phyloP scores from a whole-genome alignment of 2,888 invertebrate species.

The Pristionchus fissidentatus region DNA sequence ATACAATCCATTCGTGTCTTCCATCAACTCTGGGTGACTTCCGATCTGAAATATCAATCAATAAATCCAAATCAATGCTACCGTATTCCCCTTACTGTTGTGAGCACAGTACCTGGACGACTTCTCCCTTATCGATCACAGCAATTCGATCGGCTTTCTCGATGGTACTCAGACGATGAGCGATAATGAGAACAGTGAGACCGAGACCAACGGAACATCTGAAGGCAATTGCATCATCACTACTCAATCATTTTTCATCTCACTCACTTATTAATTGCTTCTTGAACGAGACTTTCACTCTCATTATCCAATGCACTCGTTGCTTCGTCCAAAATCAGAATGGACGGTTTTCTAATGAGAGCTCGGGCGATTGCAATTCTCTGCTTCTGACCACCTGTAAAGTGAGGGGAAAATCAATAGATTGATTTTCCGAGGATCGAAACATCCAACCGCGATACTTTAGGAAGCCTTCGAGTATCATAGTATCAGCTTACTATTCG shows the following conservation, averaged over 20 bases:
- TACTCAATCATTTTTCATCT: neutral
- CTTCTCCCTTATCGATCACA: slow-evolving; percentile 72
- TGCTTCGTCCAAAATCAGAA: slow-evolving; percentile 70
- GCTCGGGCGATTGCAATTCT: slow-evolving; percentile 71
- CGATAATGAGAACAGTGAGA: slow-evolving; percentile 78
- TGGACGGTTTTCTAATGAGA: slow-evolving; percentile 64
- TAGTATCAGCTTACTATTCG: too few relatives aligned
- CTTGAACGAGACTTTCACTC: slow-evolving; percentile 65
- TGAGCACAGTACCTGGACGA: slow-evolving; percentile 69
- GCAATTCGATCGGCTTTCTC: slow-evolving; percentile 77
- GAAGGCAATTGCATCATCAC: neutral
- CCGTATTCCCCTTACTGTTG: too few relatives aligned
- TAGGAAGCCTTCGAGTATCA: too few relatives aligned
- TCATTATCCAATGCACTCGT: slow-evolving; percentile 68
- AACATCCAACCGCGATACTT: too few relatives aligned
- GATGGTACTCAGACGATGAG: slow-evolving; percentile 78
- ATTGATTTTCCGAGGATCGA: too few relatives aligned
- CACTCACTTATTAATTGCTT: slow-evolving; percentile 60
- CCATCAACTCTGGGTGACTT: slow-evolving; percentile 68
- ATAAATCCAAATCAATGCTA: too few relatives aligned
- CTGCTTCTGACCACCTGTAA: slow-evolving; percentile 66
- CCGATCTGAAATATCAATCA: slow-evolving; percentile 68
- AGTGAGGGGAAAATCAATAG: too few relatives aligned
- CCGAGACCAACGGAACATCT: slow-evolving; percentile 27
- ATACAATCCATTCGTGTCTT: slow-evolving; percentile 60